These are phyloP conservation scores for Catocala fraxini DNA, from an alignment of 2,888 invertebrate species.

Conservation along the genomic window DNA sequence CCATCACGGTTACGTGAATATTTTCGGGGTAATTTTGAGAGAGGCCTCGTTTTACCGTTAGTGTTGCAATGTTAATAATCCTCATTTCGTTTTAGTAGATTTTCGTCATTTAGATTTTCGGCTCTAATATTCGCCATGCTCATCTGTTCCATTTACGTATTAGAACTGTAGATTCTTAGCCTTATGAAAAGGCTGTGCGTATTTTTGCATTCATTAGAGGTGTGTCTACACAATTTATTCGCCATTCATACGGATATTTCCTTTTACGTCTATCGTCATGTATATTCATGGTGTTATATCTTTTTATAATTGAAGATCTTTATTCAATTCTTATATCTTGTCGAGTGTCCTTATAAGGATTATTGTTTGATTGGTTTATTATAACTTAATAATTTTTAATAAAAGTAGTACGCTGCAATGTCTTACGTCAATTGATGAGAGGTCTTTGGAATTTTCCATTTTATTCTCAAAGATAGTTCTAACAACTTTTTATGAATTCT, in stretches of 20 bases:
- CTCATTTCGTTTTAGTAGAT: conserved; percentile 32
- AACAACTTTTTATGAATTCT: conserved; percentile 32
- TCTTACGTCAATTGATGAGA: conserved; percentile 1
- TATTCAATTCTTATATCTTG: conserved; percentile 42
- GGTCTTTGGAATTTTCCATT: conserved; percentile 6
- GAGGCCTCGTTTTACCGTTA: conserved; percentile 56
- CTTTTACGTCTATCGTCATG: conserved; percentile 40
- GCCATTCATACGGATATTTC: conserved; percentile 32
- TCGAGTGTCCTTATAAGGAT: conserved; percentile 30
- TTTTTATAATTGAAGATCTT: conserved; percentile 38
- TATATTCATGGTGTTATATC: conserved; percentile 44
- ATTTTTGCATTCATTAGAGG: conserved; percentile 21
- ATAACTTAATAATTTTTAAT: conserved; percentile 19
- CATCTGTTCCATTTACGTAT: not conserved
- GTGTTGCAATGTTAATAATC: conserved; percentile 40
- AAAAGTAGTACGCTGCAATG: not conserved
- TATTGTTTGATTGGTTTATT: conserved; percentile 42
- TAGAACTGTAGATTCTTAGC: conserved; percentile 5
- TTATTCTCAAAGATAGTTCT: conserved; percentile 8
- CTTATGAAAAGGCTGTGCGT: conserved; percentile 16
- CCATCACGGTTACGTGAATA: conserved; percentile 80
- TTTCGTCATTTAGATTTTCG: conserved; percentile 13
- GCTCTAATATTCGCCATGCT: not conserved
- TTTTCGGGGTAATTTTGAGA: conserved; percentile 72
- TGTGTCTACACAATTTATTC: conserved; percentile 36